Percentiles rank a stretch among this genome's conserved stretches.
phyloP scores from a whole-genome alignment of 2,888 invertebrate genomes.

The Zygogramma bicolorata region DNA sequence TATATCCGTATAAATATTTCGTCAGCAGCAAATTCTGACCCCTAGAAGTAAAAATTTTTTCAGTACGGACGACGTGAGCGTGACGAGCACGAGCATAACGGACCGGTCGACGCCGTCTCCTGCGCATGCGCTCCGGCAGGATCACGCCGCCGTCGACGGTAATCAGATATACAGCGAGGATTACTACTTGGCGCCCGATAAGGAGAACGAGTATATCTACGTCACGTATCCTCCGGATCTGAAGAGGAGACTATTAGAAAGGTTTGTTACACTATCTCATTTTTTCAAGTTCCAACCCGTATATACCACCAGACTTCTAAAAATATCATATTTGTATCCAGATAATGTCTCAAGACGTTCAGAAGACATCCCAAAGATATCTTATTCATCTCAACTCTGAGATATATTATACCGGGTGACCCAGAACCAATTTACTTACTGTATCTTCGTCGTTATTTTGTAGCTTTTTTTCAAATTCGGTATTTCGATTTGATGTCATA shows the following conservation, averaged over 20 bases:
- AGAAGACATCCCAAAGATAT: too few species aligned
- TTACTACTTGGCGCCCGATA: conserved; percentile 66
- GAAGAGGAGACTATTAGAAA: conserved; percentile 84
- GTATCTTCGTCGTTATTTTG: too few species aligned
- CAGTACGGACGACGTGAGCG: conserved; percentile 80
- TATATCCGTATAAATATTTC: too few species aligned
- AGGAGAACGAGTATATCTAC: conserved; percentile 84
- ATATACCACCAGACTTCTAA: too few species aligned
- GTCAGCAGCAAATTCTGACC: conserved; percentile 18
- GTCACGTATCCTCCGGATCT: conserved; percentile 90
- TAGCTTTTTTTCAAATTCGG: too few species aligned
- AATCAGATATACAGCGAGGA: conserved; percentile 66
- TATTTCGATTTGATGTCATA: too few species aligned
- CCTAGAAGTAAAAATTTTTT: conserved; percentile 50
- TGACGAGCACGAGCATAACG: conserved; percentile 76
- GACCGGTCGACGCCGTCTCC: conserved; percentile 78
- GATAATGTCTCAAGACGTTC: too few species aligned
- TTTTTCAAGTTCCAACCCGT: too few species aligned
- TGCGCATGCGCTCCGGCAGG: conserved; percentile 70
- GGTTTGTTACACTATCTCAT: conserved; percentile 71
- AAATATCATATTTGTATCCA: too few species aligned
- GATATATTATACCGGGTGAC: too few species aligned
- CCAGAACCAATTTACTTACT: too few species aligned
- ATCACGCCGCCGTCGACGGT: conserved; percentile 56
- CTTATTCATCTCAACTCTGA: too few species aligned